Conservation (phyloP, 2,888 invertebrate species). For the Zootermopsis nevadensis region DNA sequence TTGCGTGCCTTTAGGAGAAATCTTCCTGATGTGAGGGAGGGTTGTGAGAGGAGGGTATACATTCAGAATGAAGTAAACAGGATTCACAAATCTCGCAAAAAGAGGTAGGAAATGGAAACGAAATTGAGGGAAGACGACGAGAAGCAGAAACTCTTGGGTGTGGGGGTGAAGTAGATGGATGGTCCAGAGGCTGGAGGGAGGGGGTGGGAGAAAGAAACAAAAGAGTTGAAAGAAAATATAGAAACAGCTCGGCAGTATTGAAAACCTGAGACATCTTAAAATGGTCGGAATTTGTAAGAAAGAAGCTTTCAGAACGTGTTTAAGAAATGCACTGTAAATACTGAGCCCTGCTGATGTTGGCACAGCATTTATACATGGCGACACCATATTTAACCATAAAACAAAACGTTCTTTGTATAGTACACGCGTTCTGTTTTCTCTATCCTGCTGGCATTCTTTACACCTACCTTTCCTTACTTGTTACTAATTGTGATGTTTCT, state of each 20-base stretch:
- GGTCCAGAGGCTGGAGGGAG: neutral
- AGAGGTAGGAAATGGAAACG: neutral
- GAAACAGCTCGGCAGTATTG: neutral
- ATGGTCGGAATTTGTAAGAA: neutral
- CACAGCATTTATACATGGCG: too few relatives aligned
- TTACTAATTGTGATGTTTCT: too few relatives aligned
- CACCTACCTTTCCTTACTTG: too few relatives aligned
- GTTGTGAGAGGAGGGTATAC: neutral
- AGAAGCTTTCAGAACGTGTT: too few relatives aligned
- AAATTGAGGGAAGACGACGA: neutral
- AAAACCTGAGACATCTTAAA: neutral
- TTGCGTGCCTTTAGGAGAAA: neutral
- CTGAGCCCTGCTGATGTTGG: too few relatives aligned
- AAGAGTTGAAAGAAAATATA: neutral
- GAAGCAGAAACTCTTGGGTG: neutral
- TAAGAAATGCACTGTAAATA: too few relatives aligned
- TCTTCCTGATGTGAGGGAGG: too few relatives aligned
- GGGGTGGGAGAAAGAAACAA: neutral
- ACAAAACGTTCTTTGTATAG: too few relatives aligned
- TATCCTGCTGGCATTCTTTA: too few relatives aligned
- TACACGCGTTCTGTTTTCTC: too few relatives aligned
- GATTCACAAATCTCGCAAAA: conserved; percentile 5
- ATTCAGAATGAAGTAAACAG: neutral
- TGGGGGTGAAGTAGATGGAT: conserved; percentile 8
- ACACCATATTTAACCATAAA: too few relatives aligned